Percentiles rank a stretch among this genome's conserved stretches.
These are phyloP conservation scores for Rhizomys pruinosus DNA, from an alignment of 2,113 vertebrate species.

Conservation along the genomic window DNA sequence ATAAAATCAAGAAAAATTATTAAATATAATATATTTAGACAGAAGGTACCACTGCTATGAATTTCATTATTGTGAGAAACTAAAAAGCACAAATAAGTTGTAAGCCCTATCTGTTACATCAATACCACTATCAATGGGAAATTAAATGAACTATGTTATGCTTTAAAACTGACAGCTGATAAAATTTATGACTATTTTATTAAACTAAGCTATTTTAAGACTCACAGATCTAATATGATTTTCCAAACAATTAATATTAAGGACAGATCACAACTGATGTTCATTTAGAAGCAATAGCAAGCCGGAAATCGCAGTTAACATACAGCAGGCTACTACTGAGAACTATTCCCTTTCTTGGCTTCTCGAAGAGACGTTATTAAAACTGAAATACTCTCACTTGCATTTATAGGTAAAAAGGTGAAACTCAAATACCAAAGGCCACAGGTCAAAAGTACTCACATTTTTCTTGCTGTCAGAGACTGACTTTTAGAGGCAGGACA, in stretches of 20 bases:
- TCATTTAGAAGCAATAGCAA: slow-evolving; percentile 47
- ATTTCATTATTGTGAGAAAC: not conserved
- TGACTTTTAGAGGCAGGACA: not conserved
- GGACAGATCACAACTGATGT: not conserved
- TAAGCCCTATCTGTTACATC: not conserved
- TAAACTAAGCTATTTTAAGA: slow-evolving; percentile 49
- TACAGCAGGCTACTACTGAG: slow-evolving; percentile 19
- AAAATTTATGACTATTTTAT: slow-evolving; percentile 52
- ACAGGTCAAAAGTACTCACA: slow-evolving; percentile 54
- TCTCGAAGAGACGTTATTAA: slow-evolving; percentile 65
- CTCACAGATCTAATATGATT: slow-evolving; percentile 34
- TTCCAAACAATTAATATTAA: slow-evolving; percentile 51
- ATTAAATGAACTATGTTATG: not conserved
- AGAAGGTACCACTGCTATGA: slow-evolving; percentile 24
- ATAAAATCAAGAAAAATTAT: slow-evolving; percentile 48
- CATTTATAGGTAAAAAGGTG: slow-evolving; percentile 53
- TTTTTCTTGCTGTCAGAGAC: slow-evolving; percentile 67
- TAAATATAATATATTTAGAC: not conserved
- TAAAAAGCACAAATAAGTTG: not conserved
- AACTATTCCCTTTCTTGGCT: not conserved
- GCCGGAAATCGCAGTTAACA: not conserved
- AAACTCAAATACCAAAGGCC: slow-evolving; percentile 56
- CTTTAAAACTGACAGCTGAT: not conserved
- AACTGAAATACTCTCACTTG: slow-evolving; percentile 51
- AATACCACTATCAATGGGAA: not conserved